Percentiles rank a stretch among this genome's conserved stretches.
Conservation (phyloP, 1,140 invertebrate species). For the Caenorhabditis elegans region DNA sequence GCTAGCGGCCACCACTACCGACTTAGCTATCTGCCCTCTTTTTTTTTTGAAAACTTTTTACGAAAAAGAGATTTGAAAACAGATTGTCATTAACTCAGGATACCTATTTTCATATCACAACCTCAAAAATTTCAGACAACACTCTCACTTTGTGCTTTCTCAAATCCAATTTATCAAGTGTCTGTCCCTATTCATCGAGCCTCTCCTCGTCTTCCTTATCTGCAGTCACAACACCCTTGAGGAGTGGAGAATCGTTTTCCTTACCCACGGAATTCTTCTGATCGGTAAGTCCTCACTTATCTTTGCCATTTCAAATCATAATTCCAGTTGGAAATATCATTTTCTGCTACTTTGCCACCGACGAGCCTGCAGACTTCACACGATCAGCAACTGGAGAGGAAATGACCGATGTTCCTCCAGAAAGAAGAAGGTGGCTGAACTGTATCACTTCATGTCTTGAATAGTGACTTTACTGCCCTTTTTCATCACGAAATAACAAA, state of each 20-base stretch:
- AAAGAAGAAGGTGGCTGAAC: constrained; percentile 34
- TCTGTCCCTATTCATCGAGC: constrained; percentile 48
- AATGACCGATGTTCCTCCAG: constrained; percentile 21
- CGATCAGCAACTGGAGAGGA: background rate
- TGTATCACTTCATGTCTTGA: constrained; percentile 17
- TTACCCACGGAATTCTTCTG: constrained; percentile 48
- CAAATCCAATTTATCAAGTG: constrained; percentile 53
- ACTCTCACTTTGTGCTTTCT: constrained; percentile 50
- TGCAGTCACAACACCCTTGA: constrained; percentile 39
- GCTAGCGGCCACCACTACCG: no score
- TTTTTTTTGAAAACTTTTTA: no score
- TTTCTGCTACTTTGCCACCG: constrained; percentile 50
- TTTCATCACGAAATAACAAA: no score
- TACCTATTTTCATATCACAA: no score
- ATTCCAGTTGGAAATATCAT: constrained; percentile 41
- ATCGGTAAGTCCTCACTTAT: background rate
- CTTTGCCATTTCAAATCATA: background rate
- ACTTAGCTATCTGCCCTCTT: no score
- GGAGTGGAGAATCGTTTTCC: constrained; percentile 48
- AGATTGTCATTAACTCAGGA: no score
- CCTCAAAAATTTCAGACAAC: no score
- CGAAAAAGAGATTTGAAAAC: no score
- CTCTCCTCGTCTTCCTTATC: constrained; percentile 47
- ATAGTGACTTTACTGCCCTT: no score
- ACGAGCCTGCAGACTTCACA: constrained; percentile 48